Conservation (phyloP, 2,113 vertebrate species). For the Melanerpes aurifrons region DNA sequence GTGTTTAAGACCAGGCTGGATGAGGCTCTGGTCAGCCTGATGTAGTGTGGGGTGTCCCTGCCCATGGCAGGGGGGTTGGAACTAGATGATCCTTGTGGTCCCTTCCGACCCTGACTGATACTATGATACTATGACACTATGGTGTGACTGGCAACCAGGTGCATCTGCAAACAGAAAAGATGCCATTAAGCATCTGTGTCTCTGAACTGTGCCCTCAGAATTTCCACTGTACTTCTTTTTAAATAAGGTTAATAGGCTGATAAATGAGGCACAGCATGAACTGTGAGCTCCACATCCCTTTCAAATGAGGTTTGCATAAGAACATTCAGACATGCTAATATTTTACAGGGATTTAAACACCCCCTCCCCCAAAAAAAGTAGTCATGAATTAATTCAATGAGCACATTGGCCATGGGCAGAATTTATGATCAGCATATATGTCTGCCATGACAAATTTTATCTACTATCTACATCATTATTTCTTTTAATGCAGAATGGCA, state of each 20-base stretch:
- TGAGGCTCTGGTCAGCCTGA: too few species aligned
- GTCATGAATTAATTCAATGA: conserved; percentile 29
- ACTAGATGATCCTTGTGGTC: too few species aligned
- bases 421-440: not conserved
- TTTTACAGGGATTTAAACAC: conserved; percentile 30
- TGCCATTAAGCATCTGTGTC: not conserved
- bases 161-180: not conserved
- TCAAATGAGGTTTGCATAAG: not conserved
- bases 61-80: too few species aligned
- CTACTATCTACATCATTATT: not conserved
- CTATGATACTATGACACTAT: too few species aligned
- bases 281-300: not conserved
- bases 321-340: not conserved
- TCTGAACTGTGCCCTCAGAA: not conserved
- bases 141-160: not conserved
- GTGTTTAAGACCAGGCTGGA: too few species aligned
- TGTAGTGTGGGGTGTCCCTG: too few species aligned
- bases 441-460: conserved; percentile 18
- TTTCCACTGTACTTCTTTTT: not conserved
- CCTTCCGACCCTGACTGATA: too few species aligned
- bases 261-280: not conserved
- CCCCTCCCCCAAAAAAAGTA: not conserved
- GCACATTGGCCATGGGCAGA: not conserved
- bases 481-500: not conserved
- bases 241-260: not conserved